Base-by-base conservation (phyloP, 2,888 invertebrate species). In the Dasypolia templi region DNA sequence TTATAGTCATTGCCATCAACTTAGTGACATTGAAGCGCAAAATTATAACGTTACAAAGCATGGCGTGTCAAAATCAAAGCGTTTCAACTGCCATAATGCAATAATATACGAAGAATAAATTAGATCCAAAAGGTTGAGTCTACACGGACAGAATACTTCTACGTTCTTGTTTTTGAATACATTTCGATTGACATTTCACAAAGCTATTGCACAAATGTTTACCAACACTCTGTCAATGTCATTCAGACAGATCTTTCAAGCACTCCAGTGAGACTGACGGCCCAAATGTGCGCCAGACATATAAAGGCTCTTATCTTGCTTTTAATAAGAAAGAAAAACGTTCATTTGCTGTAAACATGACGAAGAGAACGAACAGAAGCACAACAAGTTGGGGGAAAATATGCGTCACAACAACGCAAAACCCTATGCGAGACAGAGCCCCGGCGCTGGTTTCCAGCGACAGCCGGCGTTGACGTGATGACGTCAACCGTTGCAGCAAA, bases 1-100 rank as follows among this genome's bases (percentile, higher is more conserved):
- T 81, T 56, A 39, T 46, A 56, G 44, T 64, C 26, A 75, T 75
- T 79, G 75, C 58, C 49, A 44, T 68, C 72, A 82, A 71, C 58
- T 82, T 76, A 29, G 67, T 67, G 79, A 82, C 74, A 76, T 83
- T 76, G 85, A 55, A 64, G 56, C 22, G n/a, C n/a, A 64, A 73
- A 32, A 29, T 74, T 83, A n/a, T n/a, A n/a, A n/a, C 59, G 22
- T 58, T 22, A 58, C 42, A 68, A 72, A 70, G 56, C 51, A 81
- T 84, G 56, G 75, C 79, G 84, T 86, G 86, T 39, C 46, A 32
- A 56, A 75, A 56, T 72, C 62, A 61, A 75, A 71, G 59, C 35
- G 22, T 70, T 39, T 19, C 22, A 67, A 66, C 51, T 56, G 42
- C 53, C 29, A 53, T 32, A 61, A 19, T 64, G 56, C 64, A 68